Conservation (phyloP, 2,797 vertebrate species). For the Pseudomugil gertrudae region DNA sequence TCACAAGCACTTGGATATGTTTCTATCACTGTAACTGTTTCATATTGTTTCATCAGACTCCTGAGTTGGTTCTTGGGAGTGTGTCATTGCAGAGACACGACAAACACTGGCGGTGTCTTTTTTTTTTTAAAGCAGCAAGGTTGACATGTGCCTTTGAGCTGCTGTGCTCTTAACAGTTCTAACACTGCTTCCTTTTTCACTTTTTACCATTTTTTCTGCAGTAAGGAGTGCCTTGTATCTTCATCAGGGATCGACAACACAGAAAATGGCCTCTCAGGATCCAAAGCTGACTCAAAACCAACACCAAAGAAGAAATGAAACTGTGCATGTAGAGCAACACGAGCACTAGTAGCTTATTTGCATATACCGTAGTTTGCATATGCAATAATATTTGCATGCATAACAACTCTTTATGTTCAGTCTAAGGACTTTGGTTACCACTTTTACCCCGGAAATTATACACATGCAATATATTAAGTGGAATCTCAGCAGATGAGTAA, state of each 20-base stretch:
- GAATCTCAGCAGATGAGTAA: slow-evolving; percentile 38
- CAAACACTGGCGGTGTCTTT: slow-evolving; percentile 2
- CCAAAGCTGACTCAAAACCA: slow-evolving; percentile 90
- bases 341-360: slow-evolving; percentile 57
- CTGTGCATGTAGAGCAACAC: slow-evolving; percentile 58
- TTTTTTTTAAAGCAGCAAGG: slow-evolving; percentile 5
- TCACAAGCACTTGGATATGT: not conserved
- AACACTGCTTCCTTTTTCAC: slow-evolving; percentile 25
- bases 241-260: slow-evolving; percentile 97
- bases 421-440: slow-evolving; percentile 57
- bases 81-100: slow-evolving; percentile 7
- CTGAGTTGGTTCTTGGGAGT: slow-evolving; percentile 1
- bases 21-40: slow-evolving; percentile 13
- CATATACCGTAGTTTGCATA: slow-evolving; percentile 71
- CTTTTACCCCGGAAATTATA: slow-evolving; percentile 28
- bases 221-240: slow-evolving; percentile 96
- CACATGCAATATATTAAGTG: slow-evolving; percentile 12
- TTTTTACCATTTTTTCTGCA: slow-evolving; percentile 54
- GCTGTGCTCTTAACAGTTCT: slow-evolving; percentile 5
- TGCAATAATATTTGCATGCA: slow-evolving; percentile 64
- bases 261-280: slow-evolving; percentile 92
- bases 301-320: slow-evolving; percentile 90
- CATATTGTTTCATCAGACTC: slow-evolving; percentile 27
- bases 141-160: slow-evolving; percentile 12
- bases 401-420: slow-evolving; percentile 45